These are phyloP conservation scores for Ruditapes philippinarum DNA, from an alignment of 1,140 invertebrate species.

Conservation along the genomic window DNA sequence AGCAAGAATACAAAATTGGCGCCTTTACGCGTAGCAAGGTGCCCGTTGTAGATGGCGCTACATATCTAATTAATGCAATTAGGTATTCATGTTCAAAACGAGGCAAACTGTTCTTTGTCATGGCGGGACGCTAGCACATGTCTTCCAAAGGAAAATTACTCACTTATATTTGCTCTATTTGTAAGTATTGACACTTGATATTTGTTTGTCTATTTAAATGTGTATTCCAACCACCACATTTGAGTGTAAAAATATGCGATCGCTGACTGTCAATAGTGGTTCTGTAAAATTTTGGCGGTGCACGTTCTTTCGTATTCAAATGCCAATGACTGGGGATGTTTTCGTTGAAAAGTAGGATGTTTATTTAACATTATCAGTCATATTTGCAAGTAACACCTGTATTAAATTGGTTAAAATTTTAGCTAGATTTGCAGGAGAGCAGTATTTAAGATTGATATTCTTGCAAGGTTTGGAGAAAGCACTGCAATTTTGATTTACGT, in stretches of 20 bases:
- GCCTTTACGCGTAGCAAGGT: too few species aligned
- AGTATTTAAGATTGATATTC: background rate
- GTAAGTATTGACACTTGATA: constrained; percentile 59
- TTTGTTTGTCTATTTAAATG: background rate
- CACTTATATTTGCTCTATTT: constrained; percentile 28
- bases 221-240: background rate
- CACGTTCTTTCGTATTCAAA: constrained; percentile 61
- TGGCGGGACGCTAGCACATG: constrained; percentile 71
- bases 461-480: background rate
- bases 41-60: constrained; percentile 62
- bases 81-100: constrained; percentile 68
- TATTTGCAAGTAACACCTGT: background rate
- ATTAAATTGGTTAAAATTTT: background rate
- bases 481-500: background rate
- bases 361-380: background rate
- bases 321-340: constrained; percentile 27
- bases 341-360: background rate
- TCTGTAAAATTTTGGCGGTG: constrained; percentile 58
- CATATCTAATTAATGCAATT: constrained; percentile 69
- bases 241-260: constrained; percentile 17
- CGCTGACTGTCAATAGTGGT: background rate
- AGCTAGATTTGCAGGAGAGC: too few species aligned
- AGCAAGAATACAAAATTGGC: too few species aligned
- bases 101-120: constrained; percentile 69
- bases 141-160: constrained; percentile 65